Evolutionary conservation across 2,113 vertebrate genomes (phyloP).

Genomic region (Micronycteris hirsuta): DNA sequence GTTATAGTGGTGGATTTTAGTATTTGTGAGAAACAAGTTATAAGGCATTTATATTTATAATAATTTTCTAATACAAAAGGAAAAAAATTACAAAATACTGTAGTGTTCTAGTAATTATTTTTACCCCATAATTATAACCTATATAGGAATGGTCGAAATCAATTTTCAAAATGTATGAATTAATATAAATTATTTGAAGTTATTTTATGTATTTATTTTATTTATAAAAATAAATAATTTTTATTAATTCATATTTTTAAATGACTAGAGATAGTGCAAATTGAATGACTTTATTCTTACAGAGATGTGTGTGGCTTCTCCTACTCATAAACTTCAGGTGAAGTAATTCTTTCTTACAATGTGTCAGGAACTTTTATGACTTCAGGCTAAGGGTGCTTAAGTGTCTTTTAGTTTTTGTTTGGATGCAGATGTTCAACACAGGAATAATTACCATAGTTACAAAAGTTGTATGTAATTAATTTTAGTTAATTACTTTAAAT

Average conservation of each 20-base stretch:
- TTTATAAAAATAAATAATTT: too few species aligned
- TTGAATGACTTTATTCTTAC: neutral
- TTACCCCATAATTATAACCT: neutral
- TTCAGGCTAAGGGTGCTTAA: constrained; percentile 14
- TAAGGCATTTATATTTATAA: neutral
- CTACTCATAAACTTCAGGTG: neutral
- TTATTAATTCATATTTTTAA: neutral
- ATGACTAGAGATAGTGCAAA: neutral
- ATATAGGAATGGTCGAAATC: neutral
- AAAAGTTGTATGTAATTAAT: neutral
- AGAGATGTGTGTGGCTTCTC: neutral
- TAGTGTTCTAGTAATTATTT: constrained; percentile 28
- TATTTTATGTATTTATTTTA: neutral
- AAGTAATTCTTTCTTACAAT: neutral
- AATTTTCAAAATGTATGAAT: constrained; percentile 31
- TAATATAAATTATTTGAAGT: neutral
- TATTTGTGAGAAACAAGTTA: constrained; percentile 14
- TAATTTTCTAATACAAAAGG: neutral
- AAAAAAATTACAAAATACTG: neutral
- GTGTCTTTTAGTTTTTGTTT: neutral
- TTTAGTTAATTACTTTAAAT: neutral
- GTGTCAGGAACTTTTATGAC: neutral
- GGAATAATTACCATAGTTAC: neutral
- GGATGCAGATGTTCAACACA: neutral
- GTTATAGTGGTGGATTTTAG: neutral